Conservation (phyloP, 2,888 invertebrate genomes). For the Phortica magna region DNA sequence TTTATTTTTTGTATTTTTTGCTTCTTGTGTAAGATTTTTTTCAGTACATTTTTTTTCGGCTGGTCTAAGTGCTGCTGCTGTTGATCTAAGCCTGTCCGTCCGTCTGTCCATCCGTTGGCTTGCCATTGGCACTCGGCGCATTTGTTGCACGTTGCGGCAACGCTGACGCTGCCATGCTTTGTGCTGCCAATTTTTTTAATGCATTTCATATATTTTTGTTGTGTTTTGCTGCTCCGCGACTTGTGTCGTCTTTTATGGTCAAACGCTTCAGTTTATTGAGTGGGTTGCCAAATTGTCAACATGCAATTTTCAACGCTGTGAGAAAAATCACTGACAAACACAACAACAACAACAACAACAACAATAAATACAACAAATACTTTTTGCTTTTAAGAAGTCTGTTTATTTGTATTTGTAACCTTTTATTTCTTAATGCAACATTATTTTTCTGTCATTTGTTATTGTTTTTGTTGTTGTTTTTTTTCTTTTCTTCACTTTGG, state of each 20-base stretch:
- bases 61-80: not conserved
- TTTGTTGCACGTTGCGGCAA: conserved; percentile 7
- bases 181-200: conserved; percentile 17
- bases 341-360: not conserved
- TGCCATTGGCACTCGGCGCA: conserved; percentile 27
- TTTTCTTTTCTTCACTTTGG: too few species aligned
- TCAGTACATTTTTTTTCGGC: not conserved
- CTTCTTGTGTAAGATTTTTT: not conserved
- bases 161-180: not conserved
- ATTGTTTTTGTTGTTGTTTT: not conserved
- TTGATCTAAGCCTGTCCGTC: not conserved
- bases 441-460: not conserved
- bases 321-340: not conserved
- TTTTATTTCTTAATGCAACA: not conserved
- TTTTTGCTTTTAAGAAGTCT: too few species aligned
- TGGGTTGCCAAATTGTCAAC: conserved; percentile 19
- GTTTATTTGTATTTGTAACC: not conserved
- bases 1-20: conserved; percentile 13
- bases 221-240: not conserved
- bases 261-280: conserved; percentile 23
- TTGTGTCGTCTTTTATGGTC: conserved; percentile 27
- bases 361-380: not conserved
- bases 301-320: conserved; percentile 18
- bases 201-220: conserved; percentile 9
- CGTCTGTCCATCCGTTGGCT: not conserved